phyloP scores from a whole-genome alignment of 1,140 invertebrate genomes.

The Anoplolepis gracilipes region DNA sequence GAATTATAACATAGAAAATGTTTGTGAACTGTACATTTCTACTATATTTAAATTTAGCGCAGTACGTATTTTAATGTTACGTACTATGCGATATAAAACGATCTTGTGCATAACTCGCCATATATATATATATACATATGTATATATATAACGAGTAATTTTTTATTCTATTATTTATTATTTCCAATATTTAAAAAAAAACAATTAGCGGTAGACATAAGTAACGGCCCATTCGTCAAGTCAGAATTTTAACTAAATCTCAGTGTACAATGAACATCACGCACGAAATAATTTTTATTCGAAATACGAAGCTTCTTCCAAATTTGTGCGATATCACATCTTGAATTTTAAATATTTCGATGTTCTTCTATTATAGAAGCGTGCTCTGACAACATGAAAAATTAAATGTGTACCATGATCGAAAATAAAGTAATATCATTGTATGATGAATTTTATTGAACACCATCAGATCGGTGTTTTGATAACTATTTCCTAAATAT shows the following conservation, averaged over 20 bases:
- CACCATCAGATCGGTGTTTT: neutral
- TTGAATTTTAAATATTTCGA: conserved; percentile 22
- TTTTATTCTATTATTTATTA: neutral
- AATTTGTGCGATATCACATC: conserved; percentile 38
- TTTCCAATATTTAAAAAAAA: conserved; percentile 12
- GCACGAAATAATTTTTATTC: conserved; percentile 4
- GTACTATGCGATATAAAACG: neutral
- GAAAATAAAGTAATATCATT: conserved; percentile 27
- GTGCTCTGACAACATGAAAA: neutral
- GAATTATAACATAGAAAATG: neutral
- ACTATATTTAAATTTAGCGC: neutral
- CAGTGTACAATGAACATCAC: neutral
- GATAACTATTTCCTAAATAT: neutral
- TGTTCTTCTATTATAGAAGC: neutral
- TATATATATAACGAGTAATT: neutral
- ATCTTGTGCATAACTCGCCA: neutral
- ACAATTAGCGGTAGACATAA: conserved; percentile 8
- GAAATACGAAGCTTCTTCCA: neutral
- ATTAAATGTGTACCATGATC: neutral
- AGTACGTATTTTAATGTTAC: conserved; percentile 1
- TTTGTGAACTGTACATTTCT: neutral
- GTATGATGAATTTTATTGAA: neutral
- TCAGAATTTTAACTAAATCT: conserved; percentile 34
- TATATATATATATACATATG: neutral
- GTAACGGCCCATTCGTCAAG: conserved; percentile 41